A percentile compares a stretch with the other conserved stretches of the same genome.
phyloP scores from a whole-genome alignment of 2,797 vertebrate genomes.

The Valencia hispanica region DNA sequence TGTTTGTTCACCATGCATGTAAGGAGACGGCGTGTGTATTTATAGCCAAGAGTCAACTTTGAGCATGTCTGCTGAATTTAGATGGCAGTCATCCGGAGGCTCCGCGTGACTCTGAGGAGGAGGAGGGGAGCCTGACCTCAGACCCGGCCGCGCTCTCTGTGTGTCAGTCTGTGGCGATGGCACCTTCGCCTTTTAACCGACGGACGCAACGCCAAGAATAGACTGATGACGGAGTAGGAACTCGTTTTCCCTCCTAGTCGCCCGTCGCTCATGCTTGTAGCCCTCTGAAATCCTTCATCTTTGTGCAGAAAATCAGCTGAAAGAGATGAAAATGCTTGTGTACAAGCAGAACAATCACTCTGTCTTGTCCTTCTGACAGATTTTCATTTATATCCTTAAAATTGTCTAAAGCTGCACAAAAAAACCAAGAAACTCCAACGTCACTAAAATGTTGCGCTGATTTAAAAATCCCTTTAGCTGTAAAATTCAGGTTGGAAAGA shows the following conservation, averaged over 20 bases:
- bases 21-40: slow-evolving; percentile 59
- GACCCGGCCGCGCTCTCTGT: slow-evolving; percentile 43
- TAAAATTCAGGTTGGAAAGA: neutral
- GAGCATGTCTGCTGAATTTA: slow-evolving; percentile 30
- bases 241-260: neutral
- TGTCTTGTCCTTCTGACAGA: slow-evolving; percentile 4
- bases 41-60: slow-evolving; percentile 49
- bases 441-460: neutral
- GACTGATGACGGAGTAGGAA: neutral
- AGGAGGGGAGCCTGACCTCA: slow-evolving; percentile 53
- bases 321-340: slow-evolving; percentile 9
- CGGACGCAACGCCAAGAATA: slow-evolving; percentile 9
- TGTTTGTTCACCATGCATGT: slow-evolving; percentile 57
- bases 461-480: slow-evolving; percentile 16
- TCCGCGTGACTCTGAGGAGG: slow-evolving; percentile 55
- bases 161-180: slow-evolving; percentile 22
- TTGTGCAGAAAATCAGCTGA: slow-evolving; percentile 26
- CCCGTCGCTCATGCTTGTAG: slow-evolving; percentile 7
- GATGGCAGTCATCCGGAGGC: slow-evolving; percentile 59
- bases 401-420: neutral
- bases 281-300: slow-evolving; percentile 25
- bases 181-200: slow-evolving; percentile 20
- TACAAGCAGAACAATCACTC: slow-evolving; percentile 5
- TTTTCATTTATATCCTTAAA: slow-evolving; percentile 10
- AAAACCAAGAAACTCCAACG: too few species aligned